Evolutionary conservation across 2,888 invertebrate genomes (phyloP).

Genomic region (Cataglyphis livida): DNA sequence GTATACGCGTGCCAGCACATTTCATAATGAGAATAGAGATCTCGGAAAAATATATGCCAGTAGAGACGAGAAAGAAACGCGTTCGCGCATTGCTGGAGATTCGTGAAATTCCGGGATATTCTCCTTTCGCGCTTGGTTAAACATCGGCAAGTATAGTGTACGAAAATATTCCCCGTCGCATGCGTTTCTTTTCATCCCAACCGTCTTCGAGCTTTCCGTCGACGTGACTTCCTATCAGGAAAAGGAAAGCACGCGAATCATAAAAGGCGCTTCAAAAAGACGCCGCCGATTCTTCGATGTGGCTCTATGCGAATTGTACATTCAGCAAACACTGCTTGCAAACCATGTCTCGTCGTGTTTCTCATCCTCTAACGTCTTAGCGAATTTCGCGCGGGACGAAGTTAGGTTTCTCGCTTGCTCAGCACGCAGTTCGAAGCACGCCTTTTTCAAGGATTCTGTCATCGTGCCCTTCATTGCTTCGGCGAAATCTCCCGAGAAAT

Average conservation of each 20-base stretch:
- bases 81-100: slow-evolving; percentile 31
- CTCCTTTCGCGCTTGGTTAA: slow-evolving; percentile 55
- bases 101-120: slow-evolving; percentile 44
- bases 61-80: background rate
- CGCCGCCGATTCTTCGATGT: slow-evolving; percentile 33
- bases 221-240: slow-evolving; percentile 41
- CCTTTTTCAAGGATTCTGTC: slow-evolving; percentile 23
- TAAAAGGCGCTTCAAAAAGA: slow-evolving; percentile 41
- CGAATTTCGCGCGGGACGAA: slow-evolving; percentile 36
- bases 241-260: slow-evolving; percentile 44
- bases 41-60: background rate
- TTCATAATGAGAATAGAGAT: slow-evolving; percentile 17
- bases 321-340: slow-evolving; percentile 39
- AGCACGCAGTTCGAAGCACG: slow-evolving; percentile 5
- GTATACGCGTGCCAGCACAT: background rate
- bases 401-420: slow-evolving; percentile 48
- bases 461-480: slow-evolving; percentile 30
- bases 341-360: slow-evolving; percentile 26
- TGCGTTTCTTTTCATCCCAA: slow-evolving; percentile 10
- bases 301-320: slow-evolving; percentile 42
- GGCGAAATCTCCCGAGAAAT: slow-evolving; percentile 29
- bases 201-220: slow-evolving; percentile 33
- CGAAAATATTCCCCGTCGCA: slow-evolving; percentile 44
- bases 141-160: slow-evolving; percentile 23
- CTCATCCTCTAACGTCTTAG: slow-evolving; percentile 1